A percentile compares a stretch with the other conserved stretches of the same genome.
These are phyloP conservation scores for Acrocephalus arundinaceus DNA, from an alignment of 2,113 vertebrate species.

Conservation along the genomic window DNA sequence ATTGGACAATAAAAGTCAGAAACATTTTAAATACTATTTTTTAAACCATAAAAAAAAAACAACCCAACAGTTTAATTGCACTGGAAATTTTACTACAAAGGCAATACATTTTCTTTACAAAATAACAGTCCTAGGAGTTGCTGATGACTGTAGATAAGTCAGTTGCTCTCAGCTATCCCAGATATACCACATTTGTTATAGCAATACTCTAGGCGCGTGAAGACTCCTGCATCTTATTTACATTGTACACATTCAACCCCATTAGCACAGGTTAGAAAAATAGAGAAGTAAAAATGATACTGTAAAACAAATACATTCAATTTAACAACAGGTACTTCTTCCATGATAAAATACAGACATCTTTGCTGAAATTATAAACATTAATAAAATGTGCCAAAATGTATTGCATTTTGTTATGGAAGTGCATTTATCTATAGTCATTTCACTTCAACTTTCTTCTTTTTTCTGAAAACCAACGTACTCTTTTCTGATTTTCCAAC, in stretches of 20 bases:
- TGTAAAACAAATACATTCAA: slow-evolving; percentile 78
- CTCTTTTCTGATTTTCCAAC: not conserved
- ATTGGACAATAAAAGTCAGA: slow-evolving; percentile 78
- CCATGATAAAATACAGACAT: slow-evolving; percentile 44
- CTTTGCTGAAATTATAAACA: slow-evolving; percentile 48
- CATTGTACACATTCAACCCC: slow-evolving; percentile 67
- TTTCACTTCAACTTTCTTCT: slow-evolving; percentile 33
- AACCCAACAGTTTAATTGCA: slow-evolving; percentile 77
- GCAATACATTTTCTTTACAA: slow-evolving; percentile 58
- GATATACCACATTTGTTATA: slow-evolving; percentile 67
- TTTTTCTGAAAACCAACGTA: not conserved
- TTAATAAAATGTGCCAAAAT: slow-evolving; percentile 68
- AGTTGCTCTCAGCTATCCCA: slow-evolving; percentile 43
- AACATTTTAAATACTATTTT: slow-evolving; percentile 83
- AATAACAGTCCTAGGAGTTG: slow-evolving; percentile 60
- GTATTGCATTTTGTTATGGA: slow-evolving; percentile 51
- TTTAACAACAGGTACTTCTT: slow-evolving; percentile 61
- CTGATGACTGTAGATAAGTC: slow-evolving; percentile 53
- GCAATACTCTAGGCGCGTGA: slow-evolving; percentile 68
- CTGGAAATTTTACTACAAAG: slow-evolving; percentile 77
- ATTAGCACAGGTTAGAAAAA: slow-evolving; percentile 78
- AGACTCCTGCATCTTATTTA: slow-evolving; percentile 56
- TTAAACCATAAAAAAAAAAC: slow-evolving; percentile 52
- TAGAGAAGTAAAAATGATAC: slow-evolving; percentile 49
- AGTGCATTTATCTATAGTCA: slow-evolving; percentile 30